These are phyloP conservation scores for Sinohyriopsis cumingii DNA, from an alignment of 2,888 invertebrate genomes.

Conservation along the genomic window DNA sequence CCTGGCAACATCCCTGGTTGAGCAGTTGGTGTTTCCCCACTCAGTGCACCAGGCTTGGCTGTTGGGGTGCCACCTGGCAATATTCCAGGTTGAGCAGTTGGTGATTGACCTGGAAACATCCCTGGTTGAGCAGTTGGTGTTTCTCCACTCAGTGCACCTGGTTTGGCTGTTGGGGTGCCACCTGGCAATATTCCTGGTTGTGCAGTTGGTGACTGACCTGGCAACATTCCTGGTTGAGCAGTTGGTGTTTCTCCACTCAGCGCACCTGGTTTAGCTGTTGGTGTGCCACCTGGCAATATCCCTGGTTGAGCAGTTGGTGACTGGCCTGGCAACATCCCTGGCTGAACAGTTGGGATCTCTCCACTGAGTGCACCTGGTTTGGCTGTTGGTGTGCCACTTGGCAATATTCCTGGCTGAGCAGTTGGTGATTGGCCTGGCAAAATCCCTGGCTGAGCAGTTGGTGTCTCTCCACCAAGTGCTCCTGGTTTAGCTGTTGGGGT, in stretches of 20 bases:
- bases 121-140: too few species aligned
- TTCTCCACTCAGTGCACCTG: too few species aligned
- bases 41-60: constrained; percentile 6
- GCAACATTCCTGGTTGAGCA: too few species aligned
- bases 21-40: constrained; percentile 20
- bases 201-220: too few species aligned
- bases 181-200: too few species aligned
- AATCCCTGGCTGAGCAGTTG: constrained; percentile 24
- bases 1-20: constrained; percentile 16
- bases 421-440: constrained; percentile 24
- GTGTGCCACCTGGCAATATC: too few species aligned
- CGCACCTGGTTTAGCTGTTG: too few species aligned
- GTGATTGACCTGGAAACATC: constrained; percentile 15
- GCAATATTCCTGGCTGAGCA: constrained; percentile 17
- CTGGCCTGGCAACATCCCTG: too few species aligned
- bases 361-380: constrained; percentile 8
- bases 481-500: constrained; percentile 29
- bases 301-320: too few species aligned
- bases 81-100: constrained; percentile 9
- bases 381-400: constrained; percentile 24
- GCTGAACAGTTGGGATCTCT: too few species aligned
- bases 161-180: too few species aligned
- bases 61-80: constrained; percentile 11
- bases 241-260: too few species aligned
- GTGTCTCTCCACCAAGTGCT: constrained; percentile 13